These are phyloP conservation scores for Coregonus ussuriensis DNA, from an alignment of 2,797 vertebrate species.

Conservation along the genomic window DNA sequence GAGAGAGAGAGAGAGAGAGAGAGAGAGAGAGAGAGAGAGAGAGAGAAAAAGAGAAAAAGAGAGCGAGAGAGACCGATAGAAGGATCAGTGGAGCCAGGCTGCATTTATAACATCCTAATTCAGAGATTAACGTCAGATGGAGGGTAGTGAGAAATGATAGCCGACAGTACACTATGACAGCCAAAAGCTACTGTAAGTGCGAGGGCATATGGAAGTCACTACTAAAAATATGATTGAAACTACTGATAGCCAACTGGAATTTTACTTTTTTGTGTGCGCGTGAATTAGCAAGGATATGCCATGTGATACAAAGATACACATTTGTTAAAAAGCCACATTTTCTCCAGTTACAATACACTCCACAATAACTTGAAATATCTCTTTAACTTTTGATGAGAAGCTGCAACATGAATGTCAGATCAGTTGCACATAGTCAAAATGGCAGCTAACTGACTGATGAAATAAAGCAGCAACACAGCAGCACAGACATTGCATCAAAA, in stretches of 20 bases:
- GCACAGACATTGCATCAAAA: background rate
- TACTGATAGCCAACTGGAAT: no score
- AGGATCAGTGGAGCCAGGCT: constrained; percentile 38
- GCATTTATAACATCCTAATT: constrained; percentile 27
- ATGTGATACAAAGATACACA: background rate
- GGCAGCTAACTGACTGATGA: background rate
- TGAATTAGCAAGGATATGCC: background rate
- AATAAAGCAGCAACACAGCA: background rate
- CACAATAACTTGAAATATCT: constrained; percentile 31
- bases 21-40: no score
- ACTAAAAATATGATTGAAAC: background rate
- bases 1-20: no score
- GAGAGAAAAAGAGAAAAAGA: no score
- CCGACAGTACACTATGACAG: constrained; percentile 28
- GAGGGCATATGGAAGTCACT: background rate
- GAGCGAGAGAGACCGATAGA: constrained; percentile 31
- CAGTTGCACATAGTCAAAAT: background rate
- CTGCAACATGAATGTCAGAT: background rate
- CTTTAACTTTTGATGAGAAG: constrained; percentile 47
- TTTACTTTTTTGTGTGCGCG: background rate
- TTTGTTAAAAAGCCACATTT: background rate
- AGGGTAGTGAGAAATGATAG: constrained; percentile 48
- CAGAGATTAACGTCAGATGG: constrained; percentile 56
- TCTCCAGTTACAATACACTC: background rate
- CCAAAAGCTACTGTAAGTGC: constrained; percentile 22